Conservation (phyloP, 2,888 invertebrate genomes). For the Hypercompe scribonia region DNA sequence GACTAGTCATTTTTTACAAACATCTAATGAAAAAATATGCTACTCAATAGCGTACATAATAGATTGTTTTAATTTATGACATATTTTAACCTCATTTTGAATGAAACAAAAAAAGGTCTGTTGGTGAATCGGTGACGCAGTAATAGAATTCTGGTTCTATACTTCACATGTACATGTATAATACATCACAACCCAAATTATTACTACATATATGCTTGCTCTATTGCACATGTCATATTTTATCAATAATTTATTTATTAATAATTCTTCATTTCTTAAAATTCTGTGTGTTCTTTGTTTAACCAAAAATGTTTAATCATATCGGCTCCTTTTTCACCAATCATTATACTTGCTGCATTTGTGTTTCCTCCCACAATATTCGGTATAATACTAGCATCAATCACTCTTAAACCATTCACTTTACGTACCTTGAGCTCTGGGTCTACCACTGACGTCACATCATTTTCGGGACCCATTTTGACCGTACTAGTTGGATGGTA, state of each 20-base stretch:
- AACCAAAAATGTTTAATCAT: slow-evolving; percentile 87
- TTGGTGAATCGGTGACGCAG: too few species aligned
- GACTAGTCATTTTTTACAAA: neutral
- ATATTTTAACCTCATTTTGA: neutral
- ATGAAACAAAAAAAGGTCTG: neutral
- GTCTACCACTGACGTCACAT: slow-evolving; percentile 84
- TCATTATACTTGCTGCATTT: slow-evolving; percentile 88
- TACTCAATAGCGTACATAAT: neutral
- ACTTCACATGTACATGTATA: neutral
- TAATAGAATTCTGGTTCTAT: neutral
- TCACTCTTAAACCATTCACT: slow-evolving; percentile 84
- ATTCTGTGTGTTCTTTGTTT: slow-evolving; percentile 58
- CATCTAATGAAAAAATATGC: neutral
- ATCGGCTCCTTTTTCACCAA: slow-evolving; percentile 89
- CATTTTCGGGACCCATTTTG: slow-evolving; percentile 86
- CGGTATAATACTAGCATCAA: slow-evolving; percentile 90
- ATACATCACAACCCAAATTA: neutral
- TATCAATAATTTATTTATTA: neutral
- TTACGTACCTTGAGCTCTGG: slow-evolving; percentile 85
- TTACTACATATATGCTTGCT: neutral
- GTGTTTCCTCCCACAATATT: slow-evolving; percentile 87
- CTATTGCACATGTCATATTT: neutral
- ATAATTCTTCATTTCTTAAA: slow-evolving; percentile 45
- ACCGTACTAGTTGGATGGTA: slow-evolving; percentile 91
- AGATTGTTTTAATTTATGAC: neutral